A percentile compares a stretch with the other conserved stretches of the same genome.
Evolutionary conservation across 1,140 invertebrate genomes (phyloP).

Genomic region (Atta cephalotes): DNA sequence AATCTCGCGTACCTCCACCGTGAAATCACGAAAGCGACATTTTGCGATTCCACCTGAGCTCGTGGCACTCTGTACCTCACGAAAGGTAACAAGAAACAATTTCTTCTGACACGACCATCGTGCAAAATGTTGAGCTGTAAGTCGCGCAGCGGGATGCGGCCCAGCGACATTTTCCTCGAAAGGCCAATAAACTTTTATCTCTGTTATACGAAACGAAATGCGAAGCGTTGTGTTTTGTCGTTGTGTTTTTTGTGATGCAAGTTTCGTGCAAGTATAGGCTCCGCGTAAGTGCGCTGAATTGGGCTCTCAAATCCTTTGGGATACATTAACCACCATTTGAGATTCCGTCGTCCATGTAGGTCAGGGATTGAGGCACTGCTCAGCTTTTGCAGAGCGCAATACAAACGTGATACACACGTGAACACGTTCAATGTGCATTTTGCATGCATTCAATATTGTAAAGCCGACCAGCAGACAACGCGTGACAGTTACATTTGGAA

Average conservation of each 20-base stretch:
- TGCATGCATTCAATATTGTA: slow-evolving; percentile 41
- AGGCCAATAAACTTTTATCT: slow-evolving; percentile 67
- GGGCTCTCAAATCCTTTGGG: slow-evolving; percentile 59
- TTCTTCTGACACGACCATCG: slow-evolving; percentile 39
- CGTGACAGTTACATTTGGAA: not conserved
- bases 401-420: not conserved
- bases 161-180: slow-evolving; percentile 45
- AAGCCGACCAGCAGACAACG: not conserved
- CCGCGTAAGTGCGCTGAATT: slow-evolving; percentile 8
- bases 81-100: slow-evolving; percentile 49
- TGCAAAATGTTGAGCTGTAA: slow-evolving; percentile 38
- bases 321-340: slow-evolving; percentile 53
- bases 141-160: slow-evolving; percentile 30
- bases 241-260: slow-evolving; percentile 45
- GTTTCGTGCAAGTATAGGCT: slow-evolving; percentile 35
- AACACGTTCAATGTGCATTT: slow-evolving; percentile 31
- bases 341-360: slow-evolving; percentile 63
- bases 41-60: slow-evolving; percentile 14
- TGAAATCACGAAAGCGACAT: slow-evolving; percentile 36
- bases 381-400: slow-evolving; percentile 30
- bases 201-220: slow-evolving; percentile 4
- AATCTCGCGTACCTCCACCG: slow-evolving; percentile 2
- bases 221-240: slow-evolving; percentile 14
- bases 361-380: slow-evolving; percentile 63
- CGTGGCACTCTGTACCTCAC: not conserved